Percentiles rank a stretch among this genome's conserved stretches.
Evolutionary conservation across 2,888 invertebrate species (phyloP).

Genomic region (Apoda limacodes): DNA sequence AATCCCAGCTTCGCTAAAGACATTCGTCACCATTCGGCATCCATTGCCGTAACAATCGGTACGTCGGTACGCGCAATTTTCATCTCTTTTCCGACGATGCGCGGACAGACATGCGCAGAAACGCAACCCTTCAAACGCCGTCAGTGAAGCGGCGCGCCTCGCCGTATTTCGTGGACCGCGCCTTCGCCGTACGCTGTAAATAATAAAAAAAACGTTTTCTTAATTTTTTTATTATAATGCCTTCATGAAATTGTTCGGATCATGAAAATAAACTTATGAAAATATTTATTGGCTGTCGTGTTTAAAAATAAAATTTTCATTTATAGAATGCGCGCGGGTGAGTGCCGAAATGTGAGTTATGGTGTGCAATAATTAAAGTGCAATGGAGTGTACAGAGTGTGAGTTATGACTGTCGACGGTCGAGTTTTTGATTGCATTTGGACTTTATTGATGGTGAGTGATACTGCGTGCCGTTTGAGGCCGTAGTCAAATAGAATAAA

Average conservation of each 20-base stretch:
- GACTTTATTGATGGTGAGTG: too few relatives aligned
- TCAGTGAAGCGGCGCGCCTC: conserved; percentile 46
- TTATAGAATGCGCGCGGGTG: too few relatives aligned
- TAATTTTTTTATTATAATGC: too few relatives aligned
- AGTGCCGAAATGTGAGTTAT: not conserved
- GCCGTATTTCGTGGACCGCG: conserved; percentile 44
- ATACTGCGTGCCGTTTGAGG: too few relatives aligned
- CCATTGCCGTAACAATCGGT: conserved; percentile 26
- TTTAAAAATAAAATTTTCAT: too few relatives aligned
- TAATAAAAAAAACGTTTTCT: not conserved
- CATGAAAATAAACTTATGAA: too few relatives aligned
- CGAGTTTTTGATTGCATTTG: too few relatives aligned
- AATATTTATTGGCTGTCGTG: too few relatives aligned
- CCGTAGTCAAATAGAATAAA: too few relatives aligned
- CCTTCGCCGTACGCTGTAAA: conserved; percentile 15
- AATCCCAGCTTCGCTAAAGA: conserved; percentile 47
- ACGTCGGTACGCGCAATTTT: conserved; percentile 39
- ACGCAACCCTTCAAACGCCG: conserved; percentile 37
- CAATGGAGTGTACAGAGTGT: not conserved
- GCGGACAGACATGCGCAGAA: conserved; percentile 61
- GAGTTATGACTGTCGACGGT: not conserved
- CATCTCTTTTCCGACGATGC: conserved; percentile 36
- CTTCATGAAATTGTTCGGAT: too few relatives aligned
- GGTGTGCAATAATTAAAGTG: not conserved
- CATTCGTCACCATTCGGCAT: conserved; percentile 24